These are phyloP conservation scores for Germaria angustata DNA, from an alignment of 2,888 invertebrate genomes.

Conservation along the genomic window DNA sequence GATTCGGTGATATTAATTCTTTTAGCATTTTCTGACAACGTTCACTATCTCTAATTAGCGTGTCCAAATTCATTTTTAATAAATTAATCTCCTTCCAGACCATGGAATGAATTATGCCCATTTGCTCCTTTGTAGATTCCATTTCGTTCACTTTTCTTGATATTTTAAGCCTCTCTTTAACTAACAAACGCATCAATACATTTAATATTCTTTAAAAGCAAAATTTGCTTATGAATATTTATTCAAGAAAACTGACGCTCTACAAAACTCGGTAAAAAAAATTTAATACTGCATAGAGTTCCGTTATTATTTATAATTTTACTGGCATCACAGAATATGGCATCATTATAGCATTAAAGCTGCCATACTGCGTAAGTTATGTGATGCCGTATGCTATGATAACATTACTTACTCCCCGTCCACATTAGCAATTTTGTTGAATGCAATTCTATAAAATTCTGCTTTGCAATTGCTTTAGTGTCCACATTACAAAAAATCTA, in stretches of 20 bases:
- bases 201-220: not conserved
- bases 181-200: not conserved
- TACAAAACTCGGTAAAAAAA: too few species aligned
- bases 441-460: too few species aligned
- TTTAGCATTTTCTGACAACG: slow-evolving; percentile 23
- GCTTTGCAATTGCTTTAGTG: too few species aligned
- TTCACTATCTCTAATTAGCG: slow-evolving; percentile 58
- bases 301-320: slow-evolving; percentile 6
- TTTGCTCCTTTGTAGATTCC: slow-evolving; percentile 39
- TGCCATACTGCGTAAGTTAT: not conserved
- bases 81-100: slow-evolving; percentile 64
- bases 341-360: too few species aligned
- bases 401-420: too few species aligned
- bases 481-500: too few species aligned
- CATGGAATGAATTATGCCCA: slow-evolving; percentile 62
- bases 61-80: slow-evolving; percentile 58
- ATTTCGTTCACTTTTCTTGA: not conserved
- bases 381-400: not conserved
- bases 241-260: too few species aligned
- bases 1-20: not conserved
- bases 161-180: not conserved
- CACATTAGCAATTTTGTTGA: too few species aligned
- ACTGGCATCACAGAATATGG: too few species aligned
- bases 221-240: too few species aligned
- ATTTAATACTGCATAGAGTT: not conserved